Evolutionary conservation across 2,797 vertebrate species (phyloP).

Genomic region (Poecile montanus): DNA sequence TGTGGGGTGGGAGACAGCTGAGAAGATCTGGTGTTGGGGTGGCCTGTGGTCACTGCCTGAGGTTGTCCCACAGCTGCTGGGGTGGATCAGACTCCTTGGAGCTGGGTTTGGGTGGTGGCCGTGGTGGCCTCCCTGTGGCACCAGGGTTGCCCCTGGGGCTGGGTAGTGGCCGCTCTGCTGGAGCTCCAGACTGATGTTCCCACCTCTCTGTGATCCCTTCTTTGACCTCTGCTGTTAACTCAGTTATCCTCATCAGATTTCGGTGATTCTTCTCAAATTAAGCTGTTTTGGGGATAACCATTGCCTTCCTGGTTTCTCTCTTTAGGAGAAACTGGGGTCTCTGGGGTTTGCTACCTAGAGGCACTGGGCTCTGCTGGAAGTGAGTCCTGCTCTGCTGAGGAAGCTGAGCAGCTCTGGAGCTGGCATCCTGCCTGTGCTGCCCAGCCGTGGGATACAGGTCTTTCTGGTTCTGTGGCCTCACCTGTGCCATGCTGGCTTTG

Average conservation of each 20-base stretch:
- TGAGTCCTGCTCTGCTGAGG: not conserved
- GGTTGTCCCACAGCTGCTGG: not conserved
- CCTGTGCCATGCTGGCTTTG: not conserved
- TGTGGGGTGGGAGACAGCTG: not conserved
- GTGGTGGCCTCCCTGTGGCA: not conserved
- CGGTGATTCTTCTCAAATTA: not conserved
- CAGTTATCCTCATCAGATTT: not conserved
- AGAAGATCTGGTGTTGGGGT: not conserved
- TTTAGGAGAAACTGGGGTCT: not conserved
- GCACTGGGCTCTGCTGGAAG: not conserved
- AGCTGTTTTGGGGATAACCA: rapidly evolving
- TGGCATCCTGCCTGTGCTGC: not conserved
- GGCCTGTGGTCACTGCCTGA: rapidly evolving
- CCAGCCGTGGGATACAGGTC: not conserved
- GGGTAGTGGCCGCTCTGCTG: rapidly evolving
- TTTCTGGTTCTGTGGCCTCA: not conserved
- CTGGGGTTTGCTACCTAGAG: rapidly evolving
- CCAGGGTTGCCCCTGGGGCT: not conserved
- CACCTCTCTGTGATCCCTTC: rapidly evolving
- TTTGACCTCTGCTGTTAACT: not conserved
- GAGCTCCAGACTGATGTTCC: not conserved
- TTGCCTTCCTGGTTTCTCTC: not conserved
- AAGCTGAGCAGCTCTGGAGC: not conserved
- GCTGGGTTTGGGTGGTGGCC: rapidly evolving
- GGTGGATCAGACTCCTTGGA: no score